Evolutionary conservation across 2,888 invertebrate genomes (phyloP), one percentile per base, ranked within the genome.

Genomic region (Platycheirus rosarum): DNA sequence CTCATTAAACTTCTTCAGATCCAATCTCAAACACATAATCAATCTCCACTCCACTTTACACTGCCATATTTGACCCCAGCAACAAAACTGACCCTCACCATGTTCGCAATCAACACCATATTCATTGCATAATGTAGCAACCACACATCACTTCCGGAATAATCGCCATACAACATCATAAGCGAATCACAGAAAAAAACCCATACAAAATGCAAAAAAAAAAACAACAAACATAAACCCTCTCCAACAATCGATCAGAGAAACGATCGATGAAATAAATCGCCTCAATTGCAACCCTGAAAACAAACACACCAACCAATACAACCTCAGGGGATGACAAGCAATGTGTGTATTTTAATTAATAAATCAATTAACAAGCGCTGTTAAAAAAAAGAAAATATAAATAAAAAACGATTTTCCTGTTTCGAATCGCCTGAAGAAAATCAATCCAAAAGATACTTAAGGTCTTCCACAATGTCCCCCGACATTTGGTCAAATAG

Each of bases 211-310:
- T 55, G 37, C 55, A 57, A 40, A 8, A 55, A 57, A 57, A 57
- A 57, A 40, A 23, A 40, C 6, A 55, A 20, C 3, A 44, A 6
- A 51, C 16, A 32, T 7, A 49, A 29, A 26, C 42, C 76, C 29
- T 53, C 66, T 16, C 20, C 55, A 6, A 40, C 51, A 29, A 66
- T 78, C 68, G 66, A 78, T 73, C 42, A 46, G 26, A 57, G 26
- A 66, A 74, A 26, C 66, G 60, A 73, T 65, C 63, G 53, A 73
- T 73, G 18, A 46, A 35, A 40, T 16, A 40, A 63, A 69, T 62
- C 69, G 69, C 62, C 62, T 73, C 68, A 55, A 44, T 68, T 57
- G 53, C 70, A 80, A 71, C 80, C 80, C 80, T 80, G 80, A 80
- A 42, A 23, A 26, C 14, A n/a, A 13, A 18, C 40, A n/a, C n/a